Base-by-base conservation (phyloP, 2,113 vertebrate genomes). In the Vireo altiloquus region DNA sequence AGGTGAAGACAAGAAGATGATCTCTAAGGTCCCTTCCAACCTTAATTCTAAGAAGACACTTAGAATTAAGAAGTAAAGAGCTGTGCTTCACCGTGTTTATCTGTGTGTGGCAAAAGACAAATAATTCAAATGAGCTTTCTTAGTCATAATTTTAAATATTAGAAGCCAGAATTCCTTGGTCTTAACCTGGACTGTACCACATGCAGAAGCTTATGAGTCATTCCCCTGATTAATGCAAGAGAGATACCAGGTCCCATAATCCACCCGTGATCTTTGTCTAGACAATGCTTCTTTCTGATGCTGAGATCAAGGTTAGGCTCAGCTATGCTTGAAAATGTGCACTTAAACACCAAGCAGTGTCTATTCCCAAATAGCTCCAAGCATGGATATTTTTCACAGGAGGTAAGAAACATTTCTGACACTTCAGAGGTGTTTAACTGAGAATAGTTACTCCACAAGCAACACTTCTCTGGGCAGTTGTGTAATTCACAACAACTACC, bases 71-170 rank as follows among this genome's bases (percentile, higher is more conserved):
- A 70, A 87, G 66, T 72, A 46, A 91, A 70, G 60, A 86, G 64
- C 49, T 22, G 46, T n/a, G 79, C n/a, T n/a, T n/a, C n/a, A n/a
- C n/a, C n/a, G n/a, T 1, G 44, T 61, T 90, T 81, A 96, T 90
- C 92, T 84, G 72, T 50, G 76, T 86, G 88, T 79, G 82, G 93
- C 72, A 93, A 84, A 81, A 92, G 85, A 92, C 85, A 93, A 95
- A 30, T 47, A 87, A 95, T 81, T 93, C 72, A 89, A 87, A 95
- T 87, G 71, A 96, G 90, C 79, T 78, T 87, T 94, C 93, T 96
- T 84, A 94, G 88, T 90, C 92, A 95, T 94, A 88, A 90, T 77
- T 79, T 81, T 39, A 68, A 89, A 95, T 93, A 89, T 60, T 19
- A 83, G 60, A 70, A 92, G 85, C 82, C 40, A 93, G 60, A 81